Evolutionary conservation across 2,888 invertebrate genomes (phyloP), one percentile per base, ranked within the genome.

Genomic region (Drosophila seclusa): DNA sequence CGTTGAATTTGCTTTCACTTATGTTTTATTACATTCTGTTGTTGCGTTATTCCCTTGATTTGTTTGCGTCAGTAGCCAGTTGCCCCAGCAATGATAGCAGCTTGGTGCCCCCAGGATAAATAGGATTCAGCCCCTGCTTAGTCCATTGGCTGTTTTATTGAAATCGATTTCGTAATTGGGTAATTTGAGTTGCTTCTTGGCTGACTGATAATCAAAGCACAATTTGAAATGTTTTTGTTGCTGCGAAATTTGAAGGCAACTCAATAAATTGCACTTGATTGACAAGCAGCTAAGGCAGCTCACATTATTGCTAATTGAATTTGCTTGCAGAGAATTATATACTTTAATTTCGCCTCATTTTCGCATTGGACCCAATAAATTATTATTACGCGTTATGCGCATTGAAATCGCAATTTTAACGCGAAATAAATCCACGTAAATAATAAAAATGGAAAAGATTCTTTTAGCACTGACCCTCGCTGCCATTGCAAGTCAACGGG

Each of bases 111-210:
- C 32, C 53, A 38, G 27, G 16, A 21, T 40, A 13, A 21, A 40
- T 16, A 49, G 31, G 49, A 42, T 34, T 42, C 32, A 27, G 38
- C 34, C 29, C 45, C 50, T 21, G n/a, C 10, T 18, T 54, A 64
- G 62, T 54, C 52, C 58, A 49, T 48, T 62, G 73, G 50, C 64
- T 48, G 59, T 65, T 80, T 72, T 72, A 80, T 62, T 76, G 69
- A 71, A 85, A 85, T 83, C 76, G 86, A 78, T 83, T 85, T 76
- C 62, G 67, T 83, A 86, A 83, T 83, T 83, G 86, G 69, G 54
- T 73, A 86, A 86, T 83, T 83, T 85, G 78, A 60, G 59, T 34
- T 59, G 69, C 55, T 60, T 66, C 58, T 54, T 45, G 59, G 60
- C 53, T 50, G 34, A 48, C 32, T 68, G 67, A 68, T 79, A 82